Evolutionary conservation across 2,888 invertebrate species (phyloP).

Genomic region (Stenodema calcarata): DNA sequence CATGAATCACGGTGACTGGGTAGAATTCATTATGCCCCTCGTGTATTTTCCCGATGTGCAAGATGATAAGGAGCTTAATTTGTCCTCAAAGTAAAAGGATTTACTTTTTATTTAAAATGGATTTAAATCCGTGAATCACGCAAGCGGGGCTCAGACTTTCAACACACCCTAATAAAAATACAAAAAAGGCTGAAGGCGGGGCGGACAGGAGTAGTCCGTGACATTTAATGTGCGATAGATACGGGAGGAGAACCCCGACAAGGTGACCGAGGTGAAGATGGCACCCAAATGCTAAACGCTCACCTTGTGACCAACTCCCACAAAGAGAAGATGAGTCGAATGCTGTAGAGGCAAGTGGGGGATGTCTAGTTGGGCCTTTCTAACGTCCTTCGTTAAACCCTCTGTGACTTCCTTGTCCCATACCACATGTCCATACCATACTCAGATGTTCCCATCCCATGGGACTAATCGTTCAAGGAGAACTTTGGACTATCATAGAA

Average conservation of each 20-base stretch:
- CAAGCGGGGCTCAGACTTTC: not conserved
- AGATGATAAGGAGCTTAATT: too few relatives aligned
- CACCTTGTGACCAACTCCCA: constrained; percentile 48
- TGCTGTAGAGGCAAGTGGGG: not conserved
- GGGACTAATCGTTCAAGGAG: too few relatives aligned
- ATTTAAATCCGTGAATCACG: not conserved
- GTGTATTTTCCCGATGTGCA: too few relatives aligned
- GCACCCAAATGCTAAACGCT: constrained; percentile 50
- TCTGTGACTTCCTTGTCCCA: not conserved
- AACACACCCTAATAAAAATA: not conserved
- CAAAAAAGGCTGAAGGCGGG: not conserved
- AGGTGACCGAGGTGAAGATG: constrained; percentile 49
- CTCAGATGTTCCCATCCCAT: too few relatives aligned
- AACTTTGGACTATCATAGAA: too few relatives aligned
- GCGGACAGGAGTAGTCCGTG: constrained; percentile 14
- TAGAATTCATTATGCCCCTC: too few relatives aligned
- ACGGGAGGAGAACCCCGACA: constrained; percentile 12
- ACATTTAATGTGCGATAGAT: constrained; percentile 25
- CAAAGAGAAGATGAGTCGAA: constrained; percentile 37
- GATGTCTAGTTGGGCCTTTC: constrained; percentile 15
- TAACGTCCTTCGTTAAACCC: constrained; percentile 27
- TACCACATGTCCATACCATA: too few relatives aligned
- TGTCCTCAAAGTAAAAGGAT: too few relatives aligned
- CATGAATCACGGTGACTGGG: too few relatives aligned
- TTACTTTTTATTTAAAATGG: not conserved